A percentile compares a stretch with the other conserved stretches of the same genome.
Conservation (phyloP, 1,140 invertebrate species). For the Drosophila lowei region DNA sequence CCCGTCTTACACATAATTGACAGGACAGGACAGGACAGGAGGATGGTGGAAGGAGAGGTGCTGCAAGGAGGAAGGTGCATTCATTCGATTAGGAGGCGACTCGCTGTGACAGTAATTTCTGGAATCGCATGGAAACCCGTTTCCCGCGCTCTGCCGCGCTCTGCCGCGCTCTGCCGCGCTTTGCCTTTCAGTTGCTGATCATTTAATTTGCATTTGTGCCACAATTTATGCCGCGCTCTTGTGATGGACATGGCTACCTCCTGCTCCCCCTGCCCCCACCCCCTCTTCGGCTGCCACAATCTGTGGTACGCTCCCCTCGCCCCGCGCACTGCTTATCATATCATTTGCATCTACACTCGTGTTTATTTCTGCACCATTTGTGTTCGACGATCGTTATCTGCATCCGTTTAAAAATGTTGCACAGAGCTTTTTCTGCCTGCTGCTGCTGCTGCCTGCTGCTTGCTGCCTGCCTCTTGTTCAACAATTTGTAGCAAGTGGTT, state of each 20-base stretch:
- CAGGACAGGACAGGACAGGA: conserved; percentile 10
- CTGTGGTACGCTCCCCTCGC: background rate
- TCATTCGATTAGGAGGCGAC: conserved; percentile 55
- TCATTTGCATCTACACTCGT: conserved; percentile 82
- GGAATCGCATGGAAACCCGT: conserved; percentile 55
- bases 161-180: too few relatives aligned
- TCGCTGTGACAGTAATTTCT: conserved; percentile 78
- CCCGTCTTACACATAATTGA: conserved; percentile 79
- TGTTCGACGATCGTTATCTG: conserved; percentile 82
- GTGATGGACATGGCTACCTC: conserved; percentile 61
- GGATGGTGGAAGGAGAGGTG: conserved; percentile 6
- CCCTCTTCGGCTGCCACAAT: background rate
- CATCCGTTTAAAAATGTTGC: conserved; percentile 76
- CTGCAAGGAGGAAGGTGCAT: too few relatives aligned
- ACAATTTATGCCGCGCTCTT: conserved; percentile 69
- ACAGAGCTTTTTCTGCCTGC: conserved; percentile 29
- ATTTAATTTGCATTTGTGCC: conserved; percentile 81
- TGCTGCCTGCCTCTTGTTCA: conserved; percentile 65
- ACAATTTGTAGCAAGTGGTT: conserved; percentile 82
- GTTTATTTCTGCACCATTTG: conserved; percentile 82
- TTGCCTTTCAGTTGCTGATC: conserved; percentile 52
- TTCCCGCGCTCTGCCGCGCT: conserved; percentile 40
- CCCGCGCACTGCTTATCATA: conserved; percentile 57
- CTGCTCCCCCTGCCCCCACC: background rate
- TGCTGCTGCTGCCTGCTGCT: conserved; percentile 37